Conservation (phyloP, 2,888 invertebrate species). For the Dicyrtomina minuta region DNA sequence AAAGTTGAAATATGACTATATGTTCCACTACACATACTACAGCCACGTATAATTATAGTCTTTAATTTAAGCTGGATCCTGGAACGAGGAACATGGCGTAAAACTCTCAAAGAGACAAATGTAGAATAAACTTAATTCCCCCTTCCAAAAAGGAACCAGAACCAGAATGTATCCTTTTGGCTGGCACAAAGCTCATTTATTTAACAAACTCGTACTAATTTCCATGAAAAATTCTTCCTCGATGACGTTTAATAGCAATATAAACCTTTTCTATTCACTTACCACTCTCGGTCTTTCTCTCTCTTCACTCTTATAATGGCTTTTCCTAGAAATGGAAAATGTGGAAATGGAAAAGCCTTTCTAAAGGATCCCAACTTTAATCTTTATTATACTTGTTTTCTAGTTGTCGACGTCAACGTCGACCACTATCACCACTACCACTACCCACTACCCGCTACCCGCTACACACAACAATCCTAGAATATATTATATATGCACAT, state of each 20-base stretch:
- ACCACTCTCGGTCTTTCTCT: background rate
- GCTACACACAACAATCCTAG: too few species aligned
- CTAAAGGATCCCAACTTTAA: background rate
- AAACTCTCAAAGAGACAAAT: too few species aligned
- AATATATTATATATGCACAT: too few species aligned
- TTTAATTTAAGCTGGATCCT: background rate
- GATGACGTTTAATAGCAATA: too few species aligned
- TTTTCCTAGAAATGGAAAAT: background rate
- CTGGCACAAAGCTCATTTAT: slow-evolving; percentile 8
- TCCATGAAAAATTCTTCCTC: slow-evolving; percentile 7
- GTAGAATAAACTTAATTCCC: background rate
- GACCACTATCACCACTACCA: too few species aligned
- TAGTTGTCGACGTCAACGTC: too few species aligned
- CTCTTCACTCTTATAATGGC: background rate
- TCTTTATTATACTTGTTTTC: too few species aligned
- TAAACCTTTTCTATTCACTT: slow-evolving; percentile 2
- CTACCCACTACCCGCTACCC: too few species aligned
- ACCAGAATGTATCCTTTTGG: background rate
- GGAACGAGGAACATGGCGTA: background rate
- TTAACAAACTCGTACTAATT: slow-evolving; percentile 11
- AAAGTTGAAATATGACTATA: too few species aligned
- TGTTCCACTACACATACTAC: too few species aligned
- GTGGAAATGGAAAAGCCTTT: background rate
- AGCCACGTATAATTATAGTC: too few species aligned
- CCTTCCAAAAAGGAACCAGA: background rate